Evolutionary conservation across 2,113 vertebrate species (phyloP).

Genomic region (Verasper variegatus): DNA sequence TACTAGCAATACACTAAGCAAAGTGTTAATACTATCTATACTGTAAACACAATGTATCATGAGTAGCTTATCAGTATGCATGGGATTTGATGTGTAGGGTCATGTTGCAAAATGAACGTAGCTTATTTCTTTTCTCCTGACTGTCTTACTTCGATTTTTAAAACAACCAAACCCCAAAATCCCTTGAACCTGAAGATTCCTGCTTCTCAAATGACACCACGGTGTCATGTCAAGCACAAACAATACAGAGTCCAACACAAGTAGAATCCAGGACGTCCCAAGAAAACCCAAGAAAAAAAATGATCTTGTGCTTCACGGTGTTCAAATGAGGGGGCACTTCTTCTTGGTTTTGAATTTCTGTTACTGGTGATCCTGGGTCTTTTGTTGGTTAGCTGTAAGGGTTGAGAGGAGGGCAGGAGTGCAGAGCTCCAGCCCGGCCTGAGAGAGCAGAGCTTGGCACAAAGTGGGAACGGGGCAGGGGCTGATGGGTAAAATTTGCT

Average conservation of each 20-base stretch:
- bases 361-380: slow-evolving; percentile 45
- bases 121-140: slow-evolving; percentile 58
- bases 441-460: slow-evolving; percentile 58
- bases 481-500: slow-evolving; percentile 55
- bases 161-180: slow-evolving; percentile 50
- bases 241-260: slow-evolving; percentile 43
- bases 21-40: slow-evolving; percentile 56
- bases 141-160: slow-evolving; percentile 26
- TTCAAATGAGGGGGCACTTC: slow-evolving; percentile 43
- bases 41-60: slow-evolving; percentile 52
- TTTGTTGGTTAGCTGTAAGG: slow-evolving; percentile 53
- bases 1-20: slow-evolving; percentile 53
- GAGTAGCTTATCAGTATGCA: slow-evolving; percentile 68
- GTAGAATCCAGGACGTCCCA: slow-evolving; percentile 45
- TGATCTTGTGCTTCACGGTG: slow-evolving; percentile 58
- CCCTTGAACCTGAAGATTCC: slow-evolving; percentile 70
- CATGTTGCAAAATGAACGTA: slow-evolving; percentile 44
- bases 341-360: slow-evolving; percentile 27
- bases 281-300: slow-evolving; percentile 22
- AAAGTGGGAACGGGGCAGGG: slow-evolving; percentile 51
- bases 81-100: slow-evolving; percentile 34
- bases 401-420: slow-evolving; percentile 40
- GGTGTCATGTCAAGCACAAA: slow-evolving; percentile 36
- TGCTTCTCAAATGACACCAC: slow-evolving; percentile 49
- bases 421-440: slow-evolving; percentile 58